phyloP scores from a whole-genome alignment of 2,888 invertebrate genomes.

The Himalopsyche kuldschensis region DNA sequence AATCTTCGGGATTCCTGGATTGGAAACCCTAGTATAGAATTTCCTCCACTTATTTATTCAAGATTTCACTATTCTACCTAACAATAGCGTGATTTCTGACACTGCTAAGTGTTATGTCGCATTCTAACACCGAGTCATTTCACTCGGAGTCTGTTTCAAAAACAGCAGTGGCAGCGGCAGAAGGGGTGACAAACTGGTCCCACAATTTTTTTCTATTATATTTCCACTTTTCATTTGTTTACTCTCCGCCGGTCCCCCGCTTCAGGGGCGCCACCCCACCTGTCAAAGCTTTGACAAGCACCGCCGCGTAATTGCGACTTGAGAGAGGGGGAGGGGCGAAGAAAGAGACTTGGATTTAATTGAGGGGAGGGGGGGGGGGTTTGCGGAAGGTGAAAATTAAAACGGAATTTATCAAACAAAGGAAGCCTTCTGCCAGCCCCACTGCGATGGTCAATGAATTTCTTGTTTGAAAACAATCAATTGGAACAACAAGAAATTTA shows the following conservation, averaged over 20 bases:
- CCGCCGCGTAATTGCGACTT: background rate
- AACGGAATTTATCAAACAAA: background rate
- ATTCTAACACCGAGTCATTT: background rate
- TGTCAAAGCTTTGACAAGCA: background rate
- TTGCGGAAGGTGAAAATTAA: background rate
- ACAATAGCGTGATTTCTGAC: background rate
- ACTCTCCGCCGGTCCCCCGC: background rate
- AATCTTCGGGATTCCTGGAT: too few species aligned
- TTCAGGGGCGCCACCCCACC: background rate
- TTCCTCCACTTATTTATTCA: too few species aligned
- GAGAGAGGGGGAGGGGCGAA: background rate
- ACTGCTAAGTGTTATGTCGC: background rate
- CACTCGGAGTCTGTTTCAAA: background rate
- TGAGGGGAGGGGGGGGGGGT: background rate
- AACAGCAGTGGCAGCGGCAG: background rate
- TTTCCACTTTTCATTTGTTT: background rate
- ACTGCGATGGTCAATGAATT: background rate
- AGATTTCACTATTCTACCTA: too few species aligned
- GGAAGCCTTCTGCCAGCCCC: background rate
- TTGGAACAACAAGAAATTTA: background rate
- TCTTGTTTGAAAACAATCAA: background rate
- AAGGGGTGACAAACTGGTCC: background rate
- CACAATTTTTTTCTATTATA: background rate
- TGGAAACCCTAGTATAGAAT: too few species aligned
- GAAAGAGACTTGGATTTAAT: background rate